Base-by-base conservation (phyloP, 1,140 invertebrate genomes). In the Patella vulgata region DNA sequence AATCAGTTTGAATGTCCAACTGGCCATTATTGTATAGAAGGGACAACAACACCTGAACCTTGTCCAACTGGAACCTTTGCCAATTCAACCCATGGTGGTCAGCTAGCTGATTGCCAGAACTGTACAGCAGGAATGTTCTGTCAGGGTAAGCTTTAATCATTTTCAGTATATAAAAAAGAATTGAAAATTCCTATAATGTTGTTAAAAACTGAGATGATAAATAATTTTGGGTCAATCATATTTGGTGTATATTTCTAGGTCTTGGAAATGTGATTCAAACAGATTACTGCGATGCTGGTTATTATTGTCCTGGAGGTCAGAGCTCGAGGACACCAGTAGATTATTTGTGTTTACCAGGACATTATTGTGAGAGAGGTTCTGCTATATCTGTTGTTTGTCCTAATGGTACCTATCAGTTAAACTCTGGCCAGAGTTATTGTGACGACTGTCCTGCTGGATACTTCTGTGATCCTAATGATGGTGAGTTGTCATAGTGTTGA, bases 271-370 rank as follows among this genome's bases (percentile, higher is more conserved):
- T 60, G 11, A 63, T 58, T 4, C 61, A 66, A 40, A 73, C 64
- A 46, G 77, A 64, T 3, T 48, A 66, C 6, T 82, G 81, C 69
- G 43, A 64, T 9, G 53, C 75, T 25, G 81, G 81, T 23, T 82
- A 77, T 63, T 82, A 79, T 63, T 82, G 81, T 51, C 78, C 81
- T n/a, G 75, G 71, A 12, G 79, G 81, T 54, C 77, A 79, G 61
- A 62, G 66, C 46, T 66, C 71, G 12, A 43, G 63, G n/a, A 79
- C 75, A 11, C 81, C 81, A 2, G n/a, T 57, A 1, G 67, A 67
- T n/a, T 63, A 71, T 3, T 54, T 73, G 8, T 82, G 81, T 50
- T 78, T 67, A 65, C 59, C 47, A 21, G 80, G 78, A 33, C 75
- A 79, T 55, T 80, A 60, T 63, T 82, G 78, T 68, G 28, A 59